phyloP scores from a whole-genome alignment of 2,888 invertebrate genomes.

The Eupithecia pulchellata region DNA sequence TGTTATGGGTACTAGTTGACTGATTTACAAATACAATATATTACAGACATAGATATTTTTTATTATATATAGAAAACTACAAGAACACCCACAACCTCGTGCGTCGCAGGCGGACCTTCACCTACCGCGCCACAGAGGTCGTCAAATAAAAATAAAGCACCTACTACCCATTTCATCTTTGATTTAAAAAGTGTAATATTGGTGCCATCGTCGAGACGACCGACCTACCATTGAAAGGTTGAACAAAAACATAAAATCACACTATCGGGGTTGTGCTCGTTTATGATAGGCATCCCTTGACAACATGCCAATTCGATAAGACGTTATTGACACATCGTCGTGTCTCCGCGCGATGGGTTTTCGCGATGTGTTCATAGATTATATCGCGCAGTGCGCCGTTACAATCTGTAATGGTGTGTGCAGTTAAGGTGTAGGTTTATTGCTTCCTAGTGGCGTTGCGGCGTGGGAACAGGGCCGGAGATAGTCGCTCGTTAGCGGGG shows the following conservation, averaged over 20 bases:
- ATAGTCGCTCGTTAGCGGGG: conserved; percentile 78
- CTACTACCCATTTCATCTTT: conserved; percentile 24
- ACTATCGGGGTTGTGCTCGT: conserved; percentile 41
- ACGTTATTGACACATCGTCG: conserved; percentile 68
- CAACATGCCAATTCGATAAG: conserved; percentile 74
- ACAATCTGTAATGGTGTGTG: conserved; percentile 82
- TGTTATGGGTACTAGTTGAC: no score
- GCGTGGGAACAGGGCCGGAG: conserved; percentile 79
- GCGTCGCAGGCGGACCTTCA: no score
- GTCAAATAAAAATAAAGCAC: conserved; percentile 28
- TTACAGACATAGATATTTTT: no score
- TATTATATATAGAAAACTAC: no score
- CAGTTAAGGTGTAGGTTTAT: conserved; percentile 84
- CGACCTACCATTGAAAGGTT: conserved; percentile 33
- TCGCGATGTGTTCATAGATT: conserved; percentile 64
- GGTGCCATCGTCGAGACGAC: conserved; percentile 32
- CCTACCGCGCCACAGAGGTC: no score
- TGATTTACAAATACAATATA: no score
- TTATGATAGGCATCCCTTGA: conserved; percentile 56
- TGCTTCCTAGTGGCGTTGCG: conserved; percentile 77
- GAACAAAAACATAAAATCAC: conserved; percentile 42
- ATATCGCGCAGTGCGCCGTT: conserved; percentile 76
- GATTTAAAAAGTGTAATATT: conserved; percentile 23
- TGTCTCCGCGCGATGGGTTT: conserved; percentile 46
- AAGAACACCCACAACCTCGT: no score